phyloP scores from a whole-genome alignment of 2,113 vertebrate genomes.

The Drymodes brunneopygia region DNA sequence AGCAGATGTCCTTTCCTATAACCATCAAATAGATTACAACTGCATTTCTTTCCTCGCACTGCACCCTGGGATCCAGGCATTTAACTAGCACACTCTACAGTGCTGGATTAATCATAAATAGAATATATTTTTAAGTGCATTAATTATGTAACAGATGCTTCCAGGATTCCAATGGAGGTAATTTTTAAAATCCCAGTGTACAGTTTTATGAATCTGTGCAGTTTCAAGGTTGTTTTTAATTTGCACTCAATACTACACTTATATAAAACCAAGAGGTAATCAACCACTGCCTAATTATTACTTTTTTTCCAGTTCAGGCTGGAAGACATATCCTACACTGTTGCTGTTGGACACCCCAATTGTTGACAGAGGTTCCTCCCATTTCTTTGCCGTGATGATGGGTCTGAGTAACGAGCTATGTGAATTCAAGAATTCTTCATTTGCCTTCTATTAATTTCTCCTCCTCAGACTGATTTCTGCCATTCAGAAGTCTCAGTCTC shows the following conservation, averaged over 20 bases:
- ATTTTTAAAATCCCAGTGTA: conserved; percentile 56
- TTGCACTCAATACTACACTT: not conserved
- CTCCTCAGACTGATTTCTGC: not conserved
- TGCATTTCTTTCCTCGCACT: not conserved
- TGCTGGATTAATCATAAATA: conserved; percentile 63
- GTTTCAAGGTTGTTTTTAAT: conserved; percentile 55
- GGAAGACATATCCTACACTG: not conserved
- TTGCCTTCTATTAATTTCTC: not conserved
- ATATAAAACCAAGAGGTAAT: not conserved
- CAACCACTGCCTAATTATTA: not conserved
- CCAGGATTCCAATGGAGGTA: conserved; percentile 57
- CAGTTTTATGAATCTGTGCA: conserved; percentile 1
- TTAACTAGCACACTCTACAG: conserved; percentile 55
- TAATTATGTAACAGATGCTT: conserved; percentile 67
- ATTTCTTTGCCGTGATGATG: not conserved
- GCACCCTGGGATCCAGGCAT: conserved; percentile 56
- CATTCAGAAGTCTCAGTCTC: not conserved
- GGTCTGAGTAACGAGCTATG: fast-evolving
- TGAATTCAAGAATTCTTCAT: not conserved
- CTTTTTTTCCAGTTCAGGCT: not conserved
- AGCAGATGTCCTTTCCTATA: conserved; percentile 45
- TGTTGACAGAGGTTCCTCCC: not conserved
- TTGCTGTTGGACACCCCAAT: fast-evolving
- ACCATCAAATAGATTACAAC: conserved; percentile 34
- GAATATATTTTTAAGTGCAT: conserved; percentile 65